A percentile compares a stretch with the other conserved stretches of the same genome.
Conservation (phyloP, 2,113 vertebrate genomes). For the Lethenteron camtschaticum region DNA sequence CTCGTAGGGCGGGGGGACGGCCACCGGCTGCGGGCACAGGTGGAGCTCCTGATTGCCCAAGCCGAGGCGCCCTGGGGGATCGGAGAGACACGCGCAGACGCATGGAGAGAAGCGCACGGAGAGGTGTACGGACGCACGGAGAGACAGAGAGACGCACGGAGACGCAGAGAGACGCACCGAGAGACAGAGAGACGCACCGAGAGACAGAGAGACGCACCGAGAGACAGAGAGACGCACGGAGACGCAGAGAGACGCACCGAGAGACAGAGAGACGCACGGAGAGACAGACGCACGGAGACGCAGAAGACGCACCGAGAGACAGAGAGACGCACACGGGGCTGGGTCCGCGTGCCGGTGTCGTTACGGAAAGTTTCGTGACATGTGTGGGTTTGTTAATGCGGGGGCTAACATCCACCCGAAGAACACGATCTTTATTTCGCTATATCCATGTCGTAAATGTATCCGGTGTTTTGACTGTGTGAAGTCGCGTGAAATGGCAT, state of each 20-base stretch:
- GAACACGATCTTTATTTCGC: neutral
- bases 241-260: neutral
- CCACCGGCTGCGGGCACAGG: constrained; percentile 59
- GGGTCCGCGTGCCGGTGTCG: neutral
- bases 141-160: neutral
- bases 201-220: neutral
- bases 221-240: neutral
- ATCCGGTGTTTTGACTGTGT: too few relatives aligned
- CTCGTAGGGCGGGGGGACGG: constrained; percentile 39
- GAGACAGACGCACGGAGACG: neutral
- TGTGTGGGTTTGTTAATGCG: neutral
- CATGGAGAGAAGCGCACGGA: neutral
- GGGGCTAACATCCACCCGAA: neutral
- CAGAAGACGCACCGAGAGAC: neutral
- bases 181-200: neutral
- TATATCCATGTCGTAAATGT: neutral
- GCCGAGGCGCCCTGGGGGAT: constrained; percentile 54
- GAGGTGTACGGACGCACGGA: neutral
- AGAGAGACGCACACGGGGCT: neutral
- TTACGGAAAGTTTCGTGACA: neutral
- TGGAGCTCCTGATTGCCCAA: constrained; percentile 57
- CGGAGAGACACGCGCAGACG: neutral
- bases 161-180: neutral
- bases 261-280: neutral
- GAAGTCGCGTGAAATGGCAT: too few relatives aligned